Base-by-base conservation (phyloP, 2,797 vertebrate species). In the Columba guinea region DNA sequence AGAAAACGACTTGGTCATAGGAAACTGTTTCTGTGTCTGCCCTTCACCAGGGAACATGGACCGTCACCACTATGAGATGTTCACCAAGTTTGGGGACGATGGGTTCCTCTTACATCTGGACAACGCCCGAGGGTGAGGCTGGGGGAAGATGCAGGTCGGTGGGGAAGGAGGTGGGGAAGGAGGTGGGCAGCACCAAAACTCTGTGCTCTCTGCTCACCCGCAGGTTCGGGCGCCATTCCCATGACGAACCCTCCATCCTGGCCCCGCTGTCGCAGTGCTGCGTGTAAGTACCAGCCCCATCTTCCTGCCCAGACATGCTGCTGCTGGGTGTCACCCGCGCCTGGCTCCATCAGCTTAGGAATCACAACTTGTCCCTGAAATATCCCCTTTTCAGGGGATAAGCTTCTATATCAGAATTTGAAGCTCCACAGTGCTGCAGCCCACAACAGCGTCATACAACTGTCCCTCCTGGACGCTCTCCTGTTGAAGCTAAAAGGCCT, bases 11-110 rank as follows among this genome's bases (percentile, higher is more conserved):
- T 68, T 8, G 12, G 24, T 27, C 46, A 20, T 67, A 34, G 52
- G 41, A 46, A 92, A 79, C 64, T 26, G 37, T 76, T 44, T 53
- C 51, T 87, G 17, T 80, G 68, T 89, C 52, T 79, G 60, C 84
- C 88, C 86, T 77, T 51, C 39, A 5, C 58, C 96, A 99, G 99
- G 99, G 55, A 99, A 99, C 95, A 99, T 99, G 99, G 99, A 99
- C 97, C 98, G 99, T 17, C 99, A 99, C 96, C 99, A 99, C 96
- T 99, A 99, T 1, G 99, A 99, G 94, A 98, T 99, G 96, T 99
- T 99, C 97, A 99, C 99, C 87, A 99, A 98, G 95, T 99, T 99
- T 55, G 99, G 99, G 44, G 99, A 99, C 0, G 98, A 99, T 1
- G 99, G 99, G 13, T 99, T 99, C 94, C 98, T 99, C 11, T 97